Evolutionary conservation across 2,888 invertebrate species (phyloP), one percentile per base, ranked within the genome.

Genomic region (Rhagonycha lutea): DNA sequence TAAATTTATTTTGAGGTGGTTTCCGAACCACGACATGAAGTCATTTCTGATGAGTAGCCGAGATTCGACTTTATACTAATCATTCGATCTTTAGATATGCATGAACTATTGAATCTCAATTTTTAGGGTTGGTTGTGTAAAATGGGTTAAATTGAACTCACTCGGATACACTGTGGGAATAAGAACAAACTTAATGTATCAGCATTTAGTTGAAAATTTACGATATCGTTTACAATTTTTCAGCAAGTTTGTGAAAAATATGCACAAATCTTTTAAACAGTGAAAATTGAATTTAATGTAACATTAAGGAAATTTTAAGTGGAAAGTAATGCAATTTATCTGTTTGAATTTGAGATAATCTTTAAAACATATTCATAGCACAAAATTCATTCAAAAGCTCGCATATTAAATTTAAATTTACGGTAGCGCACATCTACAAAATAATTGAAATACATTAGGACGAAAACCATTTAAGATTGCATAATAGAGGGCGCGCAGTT

Each of bases 391-490:
- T 65, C 63, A 65, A 76, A 73, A 73, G 76, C 73, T 14, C 70
- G 70, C 69, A 73, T 76, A 76, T 76, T 70, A 73, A 76, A 73
- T 76, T 76, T 76, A 77, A 76, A 78, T 76, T 76, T 76, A 74
- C 63, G 61, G 72, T 70, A 72, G 78, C 73, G 75, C 69, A 74
- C 72, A 71, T 75, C 70, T 75, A 70, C 73, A 67, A 72, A 78
- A 78, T 78, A 79, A 79, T 79, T 79, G 79, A 79, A 79, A 79
- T 78, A 79, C 76, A 79, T 79, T 79, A 79, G 78, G 76, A 72
- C 70, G 72, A 73, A 69, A 77, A 71, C 75, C 76, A 75, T 78
- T 78, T 78, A 78, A 75, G 76, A 75, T 76, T 73, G 74, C 72
- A 76, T 78, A 73, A 78, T 78, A 74, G 65, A 76, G 76, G 78